These are phyloP conservation scores for Florisuga fusca DNA, from an alignment of 2,797 vertebrate species.

Conservation along the genomic window DNA sequence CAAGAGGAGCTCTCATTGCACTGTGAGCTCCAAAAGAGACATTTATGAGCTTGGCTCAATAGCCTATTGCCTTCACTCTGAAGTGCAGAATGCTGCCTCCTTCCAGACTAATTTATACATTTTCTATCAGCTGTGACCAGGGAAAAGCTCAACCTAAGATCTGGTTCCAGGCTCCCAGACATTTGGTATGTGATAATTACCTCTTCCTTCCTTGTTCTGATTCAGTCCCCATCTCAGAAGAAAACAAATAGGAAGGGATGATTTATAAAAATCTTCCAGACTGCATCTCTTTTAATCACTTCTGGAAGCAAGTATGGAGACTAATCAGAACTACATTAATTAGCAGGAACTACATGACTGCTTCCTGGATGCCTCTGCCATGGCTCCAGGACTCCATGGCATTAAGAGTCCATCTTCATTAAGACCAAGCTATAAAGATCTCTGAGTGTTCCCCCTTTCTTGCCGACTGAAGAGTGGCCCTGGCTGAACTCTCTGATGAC, in stretches of 20 bases:
- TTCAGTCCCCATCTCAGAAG: neutral
- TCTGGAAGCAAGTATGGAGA: neutral
- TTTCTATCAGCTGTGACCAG: neutral
- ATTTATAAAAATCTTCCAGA: neutral
- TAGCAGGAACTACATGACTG: neutral
- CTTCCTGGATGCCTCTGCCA: neutral
- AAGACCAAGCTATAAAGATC: neutral
- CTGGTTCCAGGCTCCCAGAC: neutral
- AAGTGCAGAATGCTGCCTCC: neutral
- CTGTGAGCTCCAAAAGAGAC: neutral
- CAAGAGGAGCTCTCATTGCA: neutral
- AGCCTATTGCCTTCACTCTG: neutral
- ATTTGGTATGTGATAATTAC: neutral
- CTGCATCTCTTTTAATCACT: neutral
- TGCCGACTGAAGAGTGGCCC: neutral
- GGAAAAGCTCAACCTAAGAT: neutral
- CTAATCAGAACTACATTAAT: neutral
- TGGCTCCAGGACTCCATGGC: neutral
- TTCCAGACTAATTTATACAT: constrained; percentile 8
- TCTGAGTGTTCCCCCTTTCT: neutral
- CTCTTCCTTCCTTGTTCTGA: neutral
- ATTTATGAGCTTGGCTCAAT: neutral
- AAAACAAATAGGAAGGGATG: neutral
- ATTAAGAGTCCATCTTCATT: neutral
- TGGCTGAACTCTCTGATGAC: neutral